Conservation (phyloP, 2,113 vertebrate species). For the Helogale parvula region DNA sequence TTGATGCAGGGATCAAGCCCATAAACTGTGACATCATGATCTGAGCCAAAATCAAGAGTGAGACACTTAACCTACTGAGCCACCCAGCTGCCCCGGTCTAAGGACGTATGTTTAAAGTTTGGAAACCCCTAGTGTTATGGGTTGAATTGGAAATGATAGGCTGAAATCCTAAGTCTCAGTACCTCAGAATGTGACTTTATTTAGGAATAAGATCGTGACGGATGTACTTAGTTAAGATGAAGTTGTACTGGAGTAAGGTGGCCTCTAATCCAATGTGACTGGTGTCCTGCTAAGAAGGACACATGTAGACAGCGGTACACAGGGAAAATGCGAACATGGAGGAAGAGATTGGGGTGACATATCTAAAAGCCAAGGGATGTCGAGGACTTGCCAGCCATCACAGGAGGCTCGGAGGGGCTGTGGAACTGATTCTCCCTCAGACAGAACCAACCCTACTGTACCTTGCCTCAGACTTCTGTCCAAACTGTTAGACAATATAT, state of each 20-base stretch:
- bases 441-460: background rate
- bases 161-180: background rate
- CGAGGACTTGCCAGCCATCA: rapidly evolving
- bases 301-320: background rate
- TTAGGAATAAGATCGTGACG: background rate
- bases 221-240: background rate
- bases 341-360: background rate
- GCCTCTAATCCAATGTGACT: background rate
- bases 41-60: too few species aligned
- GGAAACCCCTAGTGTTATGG: background rate
- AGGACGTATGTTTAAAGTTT: background rate
- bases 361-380: background rate
- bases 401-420: rapidly evolving
- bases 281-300: background rate
- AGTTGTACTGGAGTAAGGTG: background rate
- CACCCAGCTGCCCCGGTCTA: too few species aligned
- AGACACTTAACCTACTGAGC: too few species aligned
- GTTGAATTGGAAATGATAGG: background rate
- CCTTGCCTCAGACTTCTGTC: background rate
- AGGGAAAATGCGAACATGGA: background rate
- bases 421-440: background rate
- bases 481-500: background rate
- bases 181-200: background rate
- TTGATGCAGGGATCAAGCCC: too few species aligned
- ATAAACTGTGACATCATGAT: too few species aligned